These are phyloP conservation scores for Tinea semifulvella DNA, from an alignment of 2,888 invertebrate genomes.

Conservation along the genomic window DNA sequence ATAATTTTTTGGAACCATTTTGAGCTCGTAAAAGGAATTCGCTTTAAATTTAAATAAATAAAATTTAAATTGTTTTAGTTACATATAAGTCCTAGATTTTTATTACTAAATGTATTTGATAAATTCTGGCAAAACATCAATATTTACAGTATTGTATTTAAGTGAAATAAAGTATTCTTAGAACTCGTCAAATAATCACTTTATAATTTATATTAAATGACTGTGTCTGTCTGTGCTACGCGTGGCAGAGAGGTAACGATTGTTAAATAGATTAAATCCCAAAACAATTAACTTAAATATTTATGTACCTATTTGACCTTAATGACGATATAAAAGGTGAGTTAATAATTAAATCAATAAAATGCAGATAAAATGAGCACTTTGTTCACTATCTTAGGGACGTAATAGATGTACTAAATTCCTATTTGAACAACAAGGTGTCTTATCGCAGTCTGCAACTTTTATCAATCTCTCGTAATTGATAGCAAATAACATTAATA, in stretches of 20 bases:
- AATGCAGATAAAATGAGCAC: neutral
- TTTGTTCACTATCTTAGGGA: neutral
- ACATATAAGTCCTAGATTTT: too few relatives aligned
- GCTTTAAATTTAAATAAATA: too few relatives aligned
- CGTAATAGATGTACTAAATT: constrained; percentile 6
- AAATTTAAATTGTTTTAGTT: too few relatives aligned
- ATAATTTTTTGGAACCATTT: too few relatives aligned
- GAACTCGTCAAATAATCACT: too few relatives aligned
- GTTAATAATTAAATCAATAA: neutral
- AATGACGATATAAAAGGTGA: neutral
- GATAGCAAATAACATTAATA: constrained; percentile 46
- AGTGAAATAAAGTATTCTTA: too few relatives aligned
- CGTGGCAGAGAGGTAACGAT: neutral
- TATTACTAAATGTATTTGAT: too few relatives aligned
- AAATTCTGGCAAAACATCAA: too few relatives aligned
- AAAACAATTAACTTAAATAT: neutral
- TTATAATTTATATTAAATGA: too few relatives aligned
- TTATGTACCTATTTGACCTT: constrained; percentile 1
- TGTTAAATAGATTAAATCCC: neutral
- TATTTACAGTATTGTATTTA: too few relatives aligned
- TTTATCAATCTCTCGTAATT: constrained; percentile 30
- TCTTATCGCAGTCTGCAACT: constrained; percentile 11
- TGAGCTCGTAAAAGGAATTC: too few relatives aligned
- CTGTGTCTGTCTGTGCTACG: too few relatives aligned
- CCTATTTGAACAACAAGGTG: constrained; percentile 1